These are phyloP conservation scores for Rana temporaria DNA, from an alignment of 2,113 vertebrate species.

Conservation along the genomic window DNA sequence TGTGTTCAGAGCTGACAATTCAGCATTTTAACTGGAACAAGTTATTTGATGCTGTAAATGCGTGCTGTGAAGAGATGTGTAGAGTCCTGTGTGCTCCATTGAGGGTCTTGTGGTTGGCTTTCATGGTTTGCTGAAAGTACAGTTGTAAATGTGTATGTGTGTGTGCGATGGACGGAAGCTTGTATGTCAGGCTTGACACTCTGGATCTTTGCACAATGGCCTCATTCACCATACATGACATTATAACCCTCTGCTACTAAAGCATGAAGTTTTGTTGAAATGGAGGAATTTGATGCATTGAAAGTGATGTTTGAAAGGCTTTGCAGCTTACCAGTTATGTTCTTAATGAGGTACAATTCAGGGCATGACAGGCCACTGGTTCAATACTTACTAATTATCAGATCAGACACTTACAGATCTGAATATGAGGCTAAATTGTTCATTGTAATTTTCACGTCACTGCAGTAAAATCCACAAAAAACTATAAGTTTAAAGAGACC, in stretches of 20 bases:
- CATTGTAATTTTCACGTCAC: too few species aligned
- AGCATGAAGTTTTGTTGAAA: conserved; percentile 26
- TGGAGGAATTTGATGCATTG: conserved; percentile 13
- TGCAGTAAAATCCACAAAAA: too few species aligned
- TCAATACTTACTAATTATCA: neutral
- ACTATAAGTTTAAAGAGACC: too few species aligned
- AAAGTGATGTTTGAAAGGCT: neutral
- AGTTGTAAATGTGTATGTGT: neutral
- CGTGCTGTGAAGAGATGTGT: too few species aligned
- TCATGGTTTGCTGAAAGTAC: neutral
- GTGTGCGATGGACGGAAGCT: conserved; percentile 10
- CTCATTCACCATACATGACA: conserved; percentile 17
- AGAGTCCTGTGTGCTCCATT: neutral
- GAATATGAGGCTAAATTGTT: too few species aligned
- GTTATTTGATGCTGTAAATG: neutral
- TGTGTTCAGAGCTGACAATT: neutral
- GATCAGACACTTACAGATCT: too few species aligned
- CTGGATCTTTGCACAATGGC: conserved; percentile 11
- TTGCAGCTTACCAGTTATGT: conserved; percentile 7
- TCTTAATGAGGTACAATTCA: neutral
- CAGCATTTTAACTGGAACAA: neutral
- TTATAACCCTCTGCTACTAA: conserved; percentile 22
- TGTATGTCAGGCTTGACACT: neutral
- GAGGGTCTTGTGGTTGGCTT: neutral
- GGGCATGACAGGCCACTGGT: conserved; percentile 7